phyloP scores from a whole-genome alignment of 2,113 vertebrate genomes.

The Lynx canadensis region DNA sequence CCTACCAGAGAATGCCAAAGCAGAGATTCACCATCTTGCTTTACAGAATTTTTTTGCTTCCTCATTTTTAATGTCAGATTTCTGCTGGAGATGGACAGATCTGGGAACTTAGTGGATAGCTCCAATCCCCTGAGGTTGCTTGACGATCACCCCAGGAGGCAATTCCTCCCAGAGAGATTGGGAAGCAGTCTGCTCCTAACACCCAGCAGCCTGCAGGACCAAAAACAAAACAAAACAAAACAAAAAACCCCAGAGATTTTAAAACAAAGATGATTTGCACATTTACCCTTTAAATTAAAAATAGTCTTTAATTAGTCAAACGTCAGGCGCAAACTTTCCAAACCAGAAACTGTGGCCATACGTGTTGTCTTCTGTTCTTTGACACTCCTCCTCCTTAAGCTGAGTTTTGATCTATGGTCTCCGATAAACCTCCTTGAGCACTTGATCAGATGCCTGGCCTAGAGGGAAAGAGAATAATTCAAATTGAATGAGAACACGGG shows the following conservation, averaged over 20 bases:
- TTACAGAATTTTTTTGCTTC: constrained; percentile 35
- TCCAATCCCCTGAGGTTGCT: neutral
- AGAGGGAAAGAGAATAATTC: constrained; percentile 26
- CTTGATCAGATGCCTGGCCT: neutral
- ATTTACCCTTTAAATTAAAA: neutral
- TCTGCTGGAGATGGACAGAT: neutral
- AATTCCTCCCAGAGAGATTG: neutral
- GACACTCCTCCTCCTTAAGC: neutral
- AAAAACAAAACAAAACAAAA: neutral
- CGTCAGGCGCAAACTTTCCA: neutral
- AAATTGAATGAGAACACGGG: neutral
- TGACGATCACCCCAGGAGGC: neutral
- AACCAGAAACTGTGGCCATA: neutral
- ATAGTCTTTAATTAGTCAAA: neutral
- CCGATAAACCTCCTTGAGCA: neutral
- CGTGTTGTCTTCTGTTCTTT: neutral
- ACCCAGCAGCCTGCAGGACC: neutral
- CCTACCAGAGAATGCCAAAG: constrained; percentile 9
- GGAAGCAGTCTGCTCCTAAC: neutral
- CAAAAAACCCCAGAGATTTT: constrained; percentile 31
- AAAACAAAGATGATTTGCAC: neutral
- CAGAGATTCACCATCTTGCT: neutral
- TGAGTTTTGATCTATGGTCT: neutral
- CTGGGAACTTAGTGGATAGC: neutral
- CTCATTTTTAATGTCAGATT: constrained; percentile 35